These are phyloP conservation scores for Eilema sororculum DNA, from an alignment of 2,888 invertebrate genomes.

Conservation along the genomic window DNA sequence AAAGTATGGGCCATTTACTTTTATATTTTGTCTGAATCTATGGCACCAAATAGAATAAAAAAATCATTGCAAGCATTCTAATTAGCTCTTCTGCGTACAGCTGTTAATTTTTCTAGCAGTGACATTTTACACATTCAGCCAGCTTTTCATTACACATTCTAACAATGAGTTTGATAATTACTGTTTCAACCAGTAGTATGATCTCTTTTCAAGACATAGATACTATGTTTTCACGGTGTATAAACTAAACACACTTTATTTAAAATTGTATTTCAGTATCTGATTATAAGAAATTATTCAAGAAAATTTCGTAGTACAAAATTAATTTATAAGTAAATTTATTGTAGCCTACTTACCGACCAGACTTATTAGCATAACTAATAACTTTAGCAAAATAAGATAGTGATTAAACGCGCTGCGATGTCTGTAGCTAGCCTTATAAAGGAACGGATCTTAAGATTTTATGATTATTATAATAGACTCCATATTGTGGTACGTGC, in stretches of 20 bases:
- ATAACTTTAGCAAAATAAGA: not conserved
- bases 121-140: too few species aligned
- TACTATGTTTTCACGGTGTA: not conserved
- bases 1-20: too few species aligned
- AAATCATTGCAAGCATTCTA: too few species aligned
- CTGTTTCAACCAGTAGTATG: too few species aligned
- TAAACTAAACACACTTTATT: too few species aligned
- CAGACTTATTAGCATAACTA: not conserved
- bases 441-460: slow-evolving; percentile 5
- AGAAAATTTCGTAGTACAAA: not conserved
- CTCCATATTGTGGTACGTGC: slow-evolving; percentile 11
- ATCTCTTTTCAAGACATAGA: not conserved
- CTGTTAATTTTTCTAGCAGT: too few species aligned
- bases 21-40: too few species aligned
- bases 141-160: too few species aligned
- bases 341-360: not conserved
- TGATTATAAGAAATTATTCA: not conserved
- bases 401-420: not conserved
- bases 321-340: not conserved
- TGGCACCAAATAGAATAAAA: too few species aligned
- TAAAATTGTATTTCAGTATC: too few species aligned
- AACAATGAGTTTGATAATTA: too few species aligned
- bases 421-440: not conserved
- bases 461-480: slow-evolving; percentile 20
- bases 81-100: too few species aligned